Percentiles rank a stretch among this genome's conserved stretches.
Conservation (phyloP, 2,797 vertebrate genomes). For the Sciurus vulgaris region DNA sequence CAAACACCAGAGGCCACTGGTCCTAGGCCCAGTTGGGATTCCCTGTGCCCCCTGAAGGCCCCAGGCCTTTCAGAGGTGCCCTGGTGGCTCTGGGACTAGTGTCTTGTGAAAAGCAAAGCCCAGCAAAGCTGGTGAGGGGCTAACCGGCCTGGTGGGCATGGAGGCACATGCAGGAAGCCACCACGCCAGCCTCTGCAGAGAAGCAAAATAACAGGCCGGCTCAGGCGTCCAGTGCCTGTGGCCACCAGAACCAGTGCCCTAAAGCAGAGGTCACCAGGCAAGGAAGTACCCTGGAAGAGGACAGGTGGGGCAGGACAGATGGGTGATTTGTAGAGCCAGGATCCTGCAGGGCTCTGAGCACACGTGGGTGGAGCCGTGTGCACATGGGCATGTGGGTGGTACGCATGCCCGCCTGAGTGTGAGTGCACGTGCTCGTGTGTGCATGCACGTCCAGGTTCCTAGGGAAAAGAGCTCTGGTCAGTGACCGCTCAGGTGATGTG, state of each 20-base stretch:
- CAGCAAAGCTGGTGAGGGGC: background rate
- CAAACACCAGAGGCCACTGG: background rate
- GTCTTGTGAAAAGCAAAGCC: background rate
- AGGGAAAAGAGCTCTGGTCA: background rate
- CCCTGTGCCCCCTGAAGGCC: background rate
- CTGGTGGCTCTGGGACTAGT: background rate
- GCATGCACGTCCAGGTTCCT: rapidly evolving
- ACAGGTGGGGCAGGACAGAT: rapidly evolving
- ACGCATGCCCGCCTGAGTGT: rapidly evolving
- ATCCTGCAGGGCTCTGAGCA: background rate
- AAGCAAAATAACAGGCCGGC: background rate
- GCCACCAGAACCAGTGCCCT: background rate
- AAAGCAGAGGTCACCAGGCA: background rate
- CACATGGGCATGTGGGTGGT: no score
- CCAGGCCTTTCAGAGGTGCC: background rate
- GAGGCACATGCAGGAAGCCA: background rate
- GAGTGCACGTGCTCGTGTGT: no score
- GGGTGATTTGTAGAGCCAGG: background rate
- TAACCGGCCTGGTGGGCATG: background rate
- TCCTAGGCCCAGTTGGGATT: background rate
- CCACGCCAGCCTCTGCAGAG: background rate
- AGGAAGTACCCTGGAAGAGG: background rate
- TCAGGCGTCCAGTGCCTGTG: background rate
- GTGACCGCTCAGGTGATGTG: rapidly evolving
- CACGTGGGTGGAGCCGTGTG: background rate